A percentile compares a stretch with the other conserved stretches of the same genome.
Evolutionary conservation across 2,797 vertebrate species (phyloP).

Genomic region (Falco novaeseelandiae): DNA sequence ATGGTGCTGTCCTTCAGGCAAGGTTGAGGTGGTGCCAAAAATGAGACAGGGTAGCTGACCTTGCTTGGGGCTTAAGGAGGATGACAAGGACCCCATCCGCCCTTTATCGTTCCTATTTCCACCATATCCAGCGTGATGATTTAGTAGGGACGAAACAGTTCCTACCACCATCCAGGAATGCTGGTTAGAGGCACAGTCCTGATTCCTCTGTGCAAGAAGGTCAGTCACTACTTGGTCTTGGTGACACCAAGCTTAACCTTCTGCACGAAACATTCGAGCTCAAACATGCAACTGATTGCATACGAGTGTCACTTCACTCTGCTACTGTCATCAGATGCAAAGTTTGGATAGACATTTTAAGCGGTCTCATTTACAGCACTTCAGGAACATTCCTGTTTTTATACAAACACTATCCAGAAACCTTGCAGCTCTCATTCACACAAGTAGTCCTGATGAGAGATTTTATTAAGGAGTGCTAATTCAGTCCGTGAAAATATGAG

Average conservation of each 20-base stretch:
- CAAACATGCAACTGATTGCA: not conserved
- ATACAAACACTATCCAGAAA: constrained; percentile 3
- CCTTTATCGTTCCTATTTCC: not conserved
- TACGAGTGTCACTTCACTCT: not conserved
- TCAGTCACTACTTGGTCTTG: not conserved
- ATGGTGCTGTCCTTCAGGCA: not conserved
- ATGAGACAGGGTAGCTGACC: not conserved
- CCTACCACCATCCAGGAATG: not conserved
- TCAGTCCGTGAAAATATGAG: not conserved
- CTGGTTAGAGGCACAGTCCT: not conserved
- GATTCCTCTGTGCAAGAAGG: not conserved
- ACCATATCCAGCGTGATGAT: not conserved
- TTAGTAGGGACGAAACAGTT: not conserved
- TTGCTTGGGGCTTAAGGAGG: not conserved
- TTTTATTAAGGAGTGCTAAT: constrained; percentile 14
- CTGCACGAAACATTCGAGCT: not conserved
- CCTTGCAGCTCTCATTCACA: constrained; percentile 12
- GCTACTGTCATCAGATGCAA: not conserved
- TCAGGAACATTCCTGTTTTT: constrained; percentile 12
- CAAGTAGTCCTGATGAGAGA: constrained; percentile 9
- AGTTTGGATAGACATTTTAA: not conserved
- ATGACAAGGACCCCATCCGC: rapidly evolving
- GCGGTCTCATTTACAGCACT: not conserved
- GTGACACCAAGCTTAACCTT: not conserved
- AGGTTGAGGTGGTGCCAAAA: not conserved